These are phyloP conservation scores for Thalassaphorura encarpata DNA, from an alignment of 1,140 invertebrate species.

Conservation along the genomic window DNA sequence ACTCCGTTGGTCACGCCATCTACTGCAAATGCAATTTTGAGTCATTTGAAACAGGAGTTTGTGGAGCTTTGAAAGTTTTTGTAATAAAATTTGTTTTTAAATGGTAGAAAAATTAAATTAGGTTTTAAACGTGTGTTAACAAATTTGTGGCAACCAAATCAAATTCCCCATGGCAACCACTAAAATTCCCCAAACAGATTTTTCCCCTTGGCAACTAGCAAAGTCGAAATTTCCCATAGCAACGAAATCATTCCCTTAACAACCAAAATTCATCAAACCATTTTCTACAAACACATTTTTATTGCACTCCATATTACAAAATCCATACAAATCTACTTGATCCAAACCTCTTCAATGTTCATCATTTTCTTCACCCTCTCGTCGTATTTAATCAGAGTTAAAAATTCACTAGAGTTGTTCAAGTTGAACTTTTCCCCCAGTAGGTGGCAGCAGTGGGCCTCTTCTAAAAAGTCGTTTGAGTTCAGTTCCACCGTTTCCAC, in stretches of 20 bases:
- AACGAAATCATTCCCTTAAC: too few relatives aligned
- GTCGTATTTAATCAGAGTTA: conserved; percentile 69
- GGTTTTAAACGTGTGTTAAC: too few relatives aligned
- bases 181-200: too few relatives aligned
- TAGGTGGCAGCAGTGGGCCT: conserved; percentile 64
- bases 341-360: conserved; percentile 47
- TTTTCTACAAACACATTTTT: too few relatives aligned
- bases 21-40: neutral
- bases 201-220: neutral
- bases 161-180: too few relatives aligned
- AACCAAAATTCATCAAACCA: conserved; percentile 7
- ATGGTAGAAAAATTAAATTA: too few relatives aligned
- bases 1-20: conserved; percentile 6
- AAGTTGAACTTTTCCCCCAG: conserved; percentile 56
- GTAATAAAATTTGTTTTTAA: too few relatives aligned
- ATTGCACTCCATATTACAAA: conserved; percentile 1
- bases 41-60: too few relatives aligned
- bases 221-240: neutral
- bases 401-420: conserved; percentile 51
- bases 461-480: conserved; percentile 57
- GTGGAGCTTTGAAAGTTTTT: too few relatives aligned
- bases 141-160: too few relatives aligned
- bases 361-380: conserved; percentile 60
- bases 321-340: conserved; percentile 15
- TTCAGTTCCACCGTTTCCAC: conserved; percentile 45